Base-by-base conservation (phyloP, 2,888 invertebrate species). In the Melanargia galathea region DNA sequence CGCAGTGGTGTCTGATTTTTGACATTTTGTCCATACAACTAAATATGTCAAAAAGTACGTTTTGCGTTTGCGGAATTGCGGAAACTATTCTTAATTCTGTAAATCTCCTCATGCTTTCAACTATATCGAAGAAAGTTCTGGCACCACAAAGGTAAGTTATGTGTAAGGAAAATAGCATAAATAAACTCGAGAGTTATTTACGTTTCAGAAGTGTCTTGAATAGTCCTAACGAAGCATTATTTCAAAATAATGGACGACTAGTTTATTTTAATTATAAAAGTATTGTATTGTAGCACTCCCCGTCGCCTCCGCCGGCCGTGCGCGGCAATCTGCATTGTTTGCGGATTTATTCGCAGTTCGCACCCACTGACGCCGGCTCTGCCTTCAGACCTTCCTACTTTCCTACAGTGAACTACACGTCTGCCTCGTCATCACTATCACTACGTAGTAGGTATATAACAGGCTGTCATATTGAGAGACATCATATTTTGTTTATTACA, bases 281-380 rank as follows among this genome's bases (percentile, higher is more conserved):
- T 48, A 49, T 48, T 48, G n/a, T n/a, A n/a, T 26, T 30, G 38
- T 38, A 16, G 48, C 22, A 59, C 26, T 11, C 30, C 8, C 24
- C 26, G 48, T n/a, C 24, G 51, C 4, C 8, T 30, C n/a, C 48
- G 18, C 4, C 26, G 22, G 4, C 8, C 7, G 11, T 16, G 16
- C 45, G 11, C 11, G 1, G 55, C 62, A 62, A 49, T 59, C 45
- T 64, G 64, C 54, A 62, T 65, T 60, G 62, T 62, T 59, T 51
- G 35, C 18, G 35, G 20, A 52, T 52, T 52, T 52, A 52, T 52
- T 13, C 10, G 20, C 33, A 35, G 35, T 52, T 13, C 10, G 20
- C 33, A 35, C 20, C 2, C 51, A 35, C 35, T 20, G 51, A 18
- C n/a, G 5, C n/a, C 24, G 20, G 0, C 45, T 5, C 11, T 11